Evolutionary conservation across 2,797 vertebrate species (phyloP).

Genomic region (Macropus fuliginosus): DNA sequence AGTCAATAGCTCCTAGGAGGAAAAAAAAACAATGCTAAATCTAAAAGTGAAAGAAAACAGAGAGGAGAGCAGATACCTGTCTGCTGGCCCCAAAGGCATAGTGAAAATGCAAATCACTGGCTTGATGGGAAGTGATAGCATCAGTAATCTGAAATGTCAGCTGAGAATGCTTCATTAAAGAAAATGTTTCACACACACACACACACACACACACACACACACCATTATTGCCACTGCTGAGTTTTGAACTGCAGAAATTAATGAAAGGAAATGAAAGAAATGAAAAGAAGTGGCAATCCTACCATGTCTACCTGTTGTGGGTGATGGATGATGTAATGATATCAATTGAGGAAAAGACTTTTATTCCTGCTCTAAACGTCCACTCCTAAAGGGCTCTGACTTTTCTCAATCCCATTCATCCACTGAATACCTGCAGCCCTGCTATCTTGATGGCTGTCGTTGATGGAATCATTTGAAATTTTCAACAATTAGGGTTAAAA

Average conservation of each 20-base stretch:
- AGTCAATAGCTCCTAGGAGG: constrained; percentile 32
- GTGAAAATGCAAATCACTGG: background rate
- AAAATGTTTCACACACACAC: background rate
- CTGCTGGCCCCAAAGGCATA: constrained; percentile 5
- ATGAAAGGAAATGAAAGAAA: constrained; percentile 64
- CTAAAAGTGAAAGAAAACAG: constrained; percentile 21
- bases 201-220: background rate
- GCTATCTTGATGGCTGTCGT: constrained; percentile 11
- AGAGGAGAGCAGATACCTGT: background rate
- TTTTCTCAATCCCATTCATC: constrained; percentile 36
- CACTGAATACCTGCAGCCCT: constrained; percentile 57
- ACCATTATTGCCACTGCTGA: constrained; percentile 54
- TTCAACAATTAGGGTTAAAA: background rate
- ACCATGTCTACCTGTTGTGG: constrained; percentile 48
- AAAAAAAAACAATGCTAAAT: constrained; percentile 43
- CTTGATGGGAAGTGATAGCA: background rate
- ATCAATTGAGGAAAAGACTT: constrained; percentile 65
- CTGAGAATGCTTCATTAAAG: constrained; percentile 7
- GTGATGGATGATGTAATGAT: constrained; percentile 43
- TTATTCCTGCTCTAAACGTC: constrained; percentile 42
- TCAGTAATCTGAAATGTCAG: constrained; percentile 43
- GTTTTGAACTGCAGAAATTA: constrained; percentile 70
- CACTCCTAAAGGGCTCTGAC: constrained; percentile 53
- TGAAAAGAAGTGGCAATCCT: constrained; percentile 54
- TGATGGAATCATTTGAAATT: constrained; percentile 56